Conservation (phyloP, 2,888 invertebrate species). For the Rhogogaster chlorosoma region DNA sequence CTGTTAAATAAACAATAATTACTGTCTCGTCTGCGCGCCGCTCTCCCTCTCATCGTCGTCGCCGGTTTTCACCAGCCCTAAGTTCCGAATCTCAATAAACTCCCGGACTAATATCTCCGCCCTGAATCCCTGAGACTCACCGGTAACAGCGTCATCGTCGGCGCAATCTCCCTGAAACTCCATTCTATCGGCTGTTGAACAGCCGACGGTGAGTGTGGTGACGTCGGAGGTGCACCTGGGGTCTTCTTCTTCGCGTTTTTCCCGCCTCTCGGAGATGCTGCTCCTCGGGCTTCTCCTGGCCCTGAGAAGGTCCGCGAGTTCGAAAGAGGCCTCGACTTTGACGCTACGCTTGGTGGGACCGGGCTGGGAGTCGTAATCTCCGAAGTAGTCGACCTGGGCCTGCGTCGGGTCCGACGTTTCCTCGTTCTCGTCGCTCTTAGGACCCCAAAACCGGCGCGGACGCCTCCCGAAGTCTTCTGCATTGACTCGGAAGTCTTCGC, state of each 20-base stretch:
- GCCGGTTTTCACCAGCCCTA: neutral
- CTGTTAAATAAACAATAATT: slow-evolving; percentile 77
- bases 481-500: slow-evolving; percentile 69
- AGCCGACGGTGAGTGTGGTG: slow-evolving; percentile 87
- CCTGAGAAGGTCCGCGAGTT: neutral
- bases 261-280: slow-evolving; percentile 56
- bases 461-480: slow-evolving; percentile 65
- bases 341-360: slow-evolving; percentile 28
- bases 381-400: slow-evolving; percentile 36
- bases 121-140: slow-evolving; percentile 76
- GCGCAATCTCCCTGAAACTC: slow-evolving; percentile 89
- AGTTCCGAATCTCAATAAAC: neutral
- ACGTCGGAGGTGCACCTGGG: slow-evolving; percentile 79
- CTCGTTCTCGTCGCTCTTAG: slow-evolving; percentile 61
- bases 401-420: slow-evolving; percentile 56
- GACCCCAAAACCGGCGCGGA: slow-evolving; percentile 62
- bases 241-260: slow-evolving; percentile 65
- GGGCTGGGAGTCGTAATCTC: slow-evolving; percentile 14
- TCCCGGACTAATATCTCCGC: neutral
- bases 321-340: slow-evolving; percentile 1
- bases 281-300: slow-evolving; percentile 48
- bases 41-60: neutral
- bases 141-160: slow-evolving; percentile 84
- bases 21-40: neutral
- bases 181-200: slow-evolving; percentile 88